A percentile compares a stretch with the other conserved stretches of the same genome.
phyloP scores from a whole-genome alignment of 2,888 invertebrate species.

The Hemithea aestivaria region DNA sequence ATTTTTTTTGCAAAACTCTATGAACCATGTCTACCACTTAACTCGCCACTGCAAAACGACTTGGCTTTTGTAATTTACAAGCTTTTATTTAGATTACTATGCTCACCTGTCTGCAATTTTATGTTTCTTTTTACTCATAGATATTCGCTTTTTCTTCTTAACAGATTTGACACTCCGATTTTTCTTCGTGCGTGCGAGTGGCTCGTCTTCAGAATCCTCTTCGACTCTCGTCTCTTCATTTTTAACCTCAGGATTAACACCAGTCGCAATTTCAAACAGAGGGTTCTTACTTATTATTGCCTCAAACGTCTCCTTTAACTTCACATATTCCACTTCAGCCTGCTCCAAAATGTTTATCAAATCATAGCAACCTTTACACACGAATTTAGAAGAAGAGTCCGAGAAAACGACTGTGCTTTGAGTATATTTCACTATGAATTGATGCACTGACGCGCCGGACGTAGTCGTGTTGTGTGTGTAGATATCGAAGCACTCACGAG shows the following conservation, averaged over 20 bases:
- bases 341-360: conserved; percentile 61
- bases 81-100: no score
- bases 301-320: conserved; percentile 60
- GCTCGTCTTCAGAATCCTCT: conserved; percentile 60
- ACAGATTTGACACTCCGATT: conserved; percentile 45
- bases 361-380: conserved; percentile 59
- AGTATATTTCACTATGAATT: conserved; percentile 51
- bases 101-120: conserved; percentile 8
- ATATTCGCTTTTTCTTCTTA: conserved; percentile 54
- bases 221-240: conserved; percentile 21
- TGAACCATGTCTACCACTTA: no score
- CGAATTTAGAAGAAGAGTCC: conserved; percentile 39
- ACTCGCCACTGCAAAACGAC: no score
- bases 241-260: conserved; percentile 30
- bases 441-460: conserved; percentile 45
- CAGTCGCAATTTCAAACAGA: conserved; percentile 39
- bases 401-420: conserved; percentile 38
- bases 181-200: conserved; percentile 57
- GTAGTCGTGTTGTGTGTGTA: conserved; percentile 39
- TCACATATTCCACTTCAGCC: conserved; percentile 59
- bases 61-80: no score
- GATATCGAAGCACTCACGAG: conserved; percentile 46
- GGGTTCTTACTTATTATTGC: conserved; percentile 63
- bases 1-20: no score
- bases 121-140: conserved; percentile 27